These are phyloP conservation scores for Sebastes reedi DNA, from an alignment of 2,797 vertebrate genomes.

Conservation along the genomic window DNA sequence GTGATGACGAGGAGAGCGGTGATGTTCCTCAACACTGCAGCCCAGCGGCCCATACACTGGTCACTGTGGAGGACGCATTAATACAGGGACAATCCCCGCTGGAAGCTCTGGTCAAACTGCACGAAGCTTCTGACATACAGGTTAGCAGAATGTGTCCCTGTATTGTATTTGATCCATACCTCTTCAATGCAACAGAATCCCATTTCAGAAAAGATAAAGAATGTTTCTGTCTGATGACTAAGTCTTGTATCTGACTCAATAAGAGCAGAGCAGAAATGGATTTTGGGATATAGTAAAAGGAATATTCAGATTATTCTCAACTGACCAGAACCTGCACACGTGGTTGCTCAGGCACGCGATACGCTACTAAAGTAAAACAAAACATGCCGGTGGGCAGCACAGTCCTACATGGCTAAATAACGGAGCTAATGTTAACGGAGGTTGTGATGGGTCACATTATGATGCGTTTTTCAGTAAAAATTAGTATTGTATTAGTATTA, in stretches of 20 bases:
- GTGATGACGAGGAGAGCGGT: slow-evolving; percentile 88
- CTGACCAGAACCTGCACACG: no score
- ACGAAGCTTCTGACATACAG: slow-evolving; percentile 32
- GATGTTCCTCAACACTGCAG: background rate
- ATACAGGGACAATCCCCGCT: slow-evolving; percentile 28
- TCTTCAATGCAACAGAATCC: background rate
- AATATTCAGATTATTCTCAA: background rate
- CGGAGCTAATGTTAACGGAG: no score
- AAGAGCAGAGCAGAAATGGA: background rate
- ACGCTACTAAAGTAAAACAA: no score
- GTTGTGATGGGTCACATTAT: no score
- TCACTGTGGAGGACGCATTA: slow-evolving; percentile 29
- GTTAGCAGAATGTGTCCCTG: slow-evolving; percentile 25
- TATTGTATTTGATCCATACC: background rate
- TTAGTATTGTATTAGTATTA: no score
- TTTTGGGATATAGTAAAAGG: background rate
- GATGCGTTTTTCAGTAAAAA: no score
- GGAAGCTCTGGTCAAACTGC: slow-evolving; percentile 13
- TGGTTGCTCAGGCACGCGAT: no score
- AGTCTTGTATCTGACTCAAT: background rate
- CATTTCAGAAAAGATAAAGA: background rate
- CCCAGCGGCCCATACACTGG: slow-evolving; percentile 21
- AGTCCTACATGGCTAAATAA: no score
- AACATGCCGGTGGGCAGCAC: no score
- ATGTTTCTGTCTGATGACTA: background rate